These are phyloP conservation scores for Drosophila sturtevanti DNA, from an alignment of 1,140 invertebrate genomes.

Conservation along the genomic window DNA sequence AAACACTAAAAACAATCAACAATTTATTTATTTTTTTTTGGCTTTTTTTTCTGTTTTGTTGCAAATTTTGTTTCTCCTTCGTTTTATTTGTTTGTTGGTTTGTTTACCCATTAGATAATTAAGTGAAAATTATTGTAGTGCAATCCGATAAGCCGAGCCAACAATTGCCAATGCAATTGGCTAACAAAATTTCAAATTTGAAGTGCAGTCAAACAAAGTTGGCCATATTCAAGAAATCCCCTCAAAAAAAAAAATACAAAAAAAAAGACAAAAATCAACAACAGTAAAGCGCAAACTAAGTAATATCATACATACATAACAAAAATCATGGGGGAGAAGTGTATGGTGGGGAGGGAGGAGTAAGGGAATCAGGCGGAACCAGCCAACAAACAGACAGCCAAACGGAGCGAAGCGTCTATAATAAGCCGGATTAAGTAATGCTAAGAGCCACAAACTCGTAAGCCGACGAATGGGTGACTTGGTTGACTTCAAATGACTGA, in stretches of 20 bases:
- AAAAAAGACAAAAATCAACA: too few species aligned
- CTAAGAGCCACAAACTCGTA: slow-evolving; percentile 17
- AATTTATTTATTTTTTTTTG: slow-evolving; percentile 20
- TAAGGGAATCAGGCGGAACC: slow-evolving; percentile 27
- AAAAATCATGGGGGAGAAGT: slow-evolving; percentile 28
- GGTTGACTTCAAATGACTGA: background rate
- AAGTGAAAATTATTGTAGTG: slow-evolving; percentile 73
- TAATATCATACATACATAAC: slow-evolving; percentile 37
- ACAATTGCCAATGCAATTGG: slow-evolving; percentile 43
- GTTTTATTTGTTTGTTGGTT: slow-evolving; percentile 11
- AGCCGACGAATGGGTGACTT: slow-evolving; percentile 18
- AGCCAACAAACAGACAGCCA: slow-evolving; percentile 34
- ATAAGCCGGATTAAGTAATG: slow-evolving; percentile 78
- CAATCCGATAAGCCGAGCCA: slow-evolving; percentile 27
- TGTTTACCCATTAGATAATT: slow-evolving; percentile 70
- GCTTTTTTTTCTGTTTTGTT: slow-evolving; percentile 6
- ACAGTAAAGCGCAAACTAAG: slow-evolving; percentile 13
- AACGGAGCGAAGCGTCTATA: slow-evolving; percentile 63
- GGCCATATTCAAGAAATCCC: slow-evolving; percentile 25
- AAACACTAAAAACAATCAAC: background rate
- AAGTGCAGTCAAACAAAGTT: slow-evolving; percentile 62
- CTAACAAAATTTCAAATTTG: slow-evolving; percentile 54
- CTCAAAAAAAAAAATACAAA: slow-evolving; percentile 18
- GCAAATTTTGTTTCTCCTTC: slow-evolving; percentile 40
- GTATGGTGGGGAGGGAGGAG: background rate